Percentiles rank a stretch among this genome's conserved stretches.
Evolutionary conservation across 2,888 invertebrate species (phyloP).

Genomic region (Arge pagana): DNA sequence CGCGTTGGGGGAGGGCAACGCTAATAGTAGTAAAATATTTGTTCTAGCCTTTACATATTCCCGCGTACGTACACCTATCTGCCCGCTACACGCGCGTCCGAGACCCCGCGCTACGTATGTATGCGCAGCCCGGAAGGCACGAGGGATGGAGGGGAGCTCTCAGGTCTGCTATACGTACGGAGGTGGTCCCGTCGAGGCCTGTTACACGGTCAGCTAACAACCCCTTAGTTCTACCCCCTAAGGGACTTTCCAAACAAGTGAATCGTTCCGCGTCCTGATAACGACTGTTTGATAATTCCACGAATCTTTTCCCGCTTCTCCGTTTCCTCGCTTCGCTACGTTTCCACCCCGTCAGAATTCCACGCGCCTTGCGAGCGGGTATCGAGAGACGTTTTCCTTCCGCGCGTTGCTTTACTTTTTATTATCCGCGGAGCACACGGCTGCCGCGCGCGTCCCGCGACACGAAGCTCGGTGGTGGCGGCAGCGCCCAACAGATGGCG

Average conservation of each 20-base stretch:
- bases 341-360: too few species aligned
- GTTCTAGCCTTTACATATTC: slow-evolving; percentile 18
- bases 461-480: too few species aligned
- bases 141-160: slow-evolving; percentile 25
- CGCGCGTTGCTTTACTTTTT: too few species aligned
- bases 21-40: slow-evolving; percentile 36
- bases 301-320: too few species aligned
- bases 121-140: slow-evolving; percentile 17
- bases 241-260: slow-evolving; percentile 41
- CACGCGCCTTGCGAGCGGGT: too few species aligned
- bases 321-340: too few species aligned
- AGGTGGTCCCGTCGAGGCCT: slow-evolving; percentile 48
- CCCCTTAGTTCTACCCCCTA: slow-evolving; percentile 45
- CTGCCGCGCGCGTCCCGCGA: too few species aligned
- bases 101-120: neutral
- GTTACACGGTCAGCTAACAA: slow-evolving; percentile 54
- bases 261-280: slow-evolving; percentile 39
- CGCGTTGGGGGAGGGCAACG: slow-evolving; percentile 23
- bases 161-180: slow-evolving; percentile 26
- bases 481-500: too few species aligned
- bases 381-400: too few species aligned
- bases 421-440: too few species aligned
- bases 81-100: neutral
- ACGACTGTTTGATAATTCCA: slow-evolving; percentile 49
- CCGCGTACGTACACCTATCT: neutral